Evolutionary conservation across 2,113 vertebrate genomes (phyloP).

Genomic region (Galeopterus variegatus): DNA sequence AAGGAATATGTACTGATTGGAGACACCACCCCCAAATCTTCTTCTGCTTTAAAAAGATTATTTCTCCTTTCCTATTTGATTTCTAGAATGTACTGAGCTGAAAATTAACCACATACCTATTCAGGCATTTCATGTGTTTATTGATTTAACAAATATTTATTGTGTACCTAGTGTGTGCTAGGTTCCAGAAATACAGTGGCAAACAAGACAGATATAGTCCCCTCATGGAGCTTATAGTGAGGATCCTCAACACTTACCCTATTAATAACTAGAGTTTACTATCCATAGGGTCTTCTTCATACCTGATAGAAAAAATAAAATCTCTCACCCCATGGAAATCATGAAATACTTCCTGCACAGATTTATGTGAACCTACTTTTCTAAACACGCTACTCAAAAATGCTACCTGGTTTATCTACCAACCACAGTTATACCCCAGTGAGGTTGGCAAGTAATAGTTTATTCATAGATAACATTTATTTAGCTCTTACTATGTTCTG

Average conservation of each 20-base stretch:
- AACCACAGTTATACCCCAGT: background rate
- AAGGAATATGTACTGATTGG: background rate
- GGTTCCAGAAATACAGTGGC: background rate
- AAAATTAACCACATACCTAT: background rate
- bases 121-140: background rate
- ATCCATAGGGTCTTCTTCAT: background rate
- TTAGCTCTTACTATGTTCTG: background rate
- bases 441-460: background rate
- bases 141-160: conserved; percentile 44
- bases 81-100: background rate
- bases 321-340: background rate
- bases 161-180: background rate
- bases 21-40: background rate
- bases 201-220: background rate
- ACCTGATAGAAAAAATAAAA: background rate
- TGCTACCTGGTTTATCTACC: background rate
- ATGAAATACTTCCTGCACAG: background rate
- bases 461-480: background rate
- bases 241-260: background rate
- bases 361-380: conserved; percentile 42
- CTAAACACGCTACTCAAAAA: conserved; percentile 4
- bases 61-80: conserved; percentile 5
- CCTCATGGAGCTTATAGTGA: background rate
- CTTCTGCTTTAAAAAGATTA: background rate
- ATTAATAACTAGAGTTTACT: background rate